phyloP scores from a whole-genome alignment of 2,113 vertebrate species.

The Castor canadensis region DNA sequence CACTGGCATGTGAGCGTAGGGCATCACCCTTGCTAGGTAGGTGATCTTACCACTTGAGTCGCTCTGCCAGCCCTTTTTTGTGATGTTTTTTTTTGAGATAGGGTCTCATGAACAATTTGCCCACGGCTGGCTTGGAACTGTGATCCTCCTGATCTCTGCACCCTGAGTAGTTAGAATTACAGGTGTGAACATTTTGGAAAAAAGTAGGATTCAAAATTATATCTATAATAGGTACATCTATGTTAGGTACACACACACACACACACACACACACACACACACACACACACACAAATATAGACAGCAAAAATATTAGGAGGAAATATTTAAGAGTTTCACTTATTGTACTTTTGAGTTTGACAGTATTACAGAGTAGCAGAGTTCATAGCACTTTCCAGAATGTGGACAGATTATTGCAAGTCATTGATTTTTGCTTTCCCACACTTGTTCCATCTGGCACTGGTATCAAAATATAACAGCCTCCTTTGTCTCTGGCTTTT shows the following conservation, averaged over 20 bases:
- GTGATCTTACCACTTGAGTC: too few relatives aligned
- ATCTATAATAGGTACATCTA: not conserved
- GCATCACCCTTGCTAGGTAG: too few relatives aligned
- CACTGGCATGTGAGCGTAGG: too few relatives aligned
- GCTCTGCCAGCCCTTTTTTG: too few relatives aligned
- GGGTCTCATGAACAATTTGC: too few relatives aligned
- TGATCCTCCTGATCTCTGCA: too few relatives aligned
- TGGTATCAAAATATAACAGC: not conserved
- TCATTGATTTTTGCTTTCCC: not conserved
- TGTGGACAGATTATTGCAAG: not conserved
- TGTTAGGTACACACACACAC: not conserved
- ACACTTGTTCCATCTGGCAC: not conserved
- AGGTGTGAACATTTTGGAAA: not conserved
- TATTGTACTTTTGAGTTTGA: not conserved
- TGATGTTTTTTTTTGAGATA: too few relatives aligned
- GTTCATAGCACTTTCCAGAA: not conserved
- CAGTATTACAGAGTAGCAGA: not conserved
- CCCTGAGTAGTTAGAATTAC: too few relatives aligned
- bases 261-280: not conserved
- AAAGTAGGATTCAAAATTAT: not conserved
- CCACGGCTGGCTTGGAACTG: too few relatives aligned
- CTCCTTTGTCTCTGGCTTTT: not conserved
- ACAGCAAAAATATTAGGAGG: not conserved
- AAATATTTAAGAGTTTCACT: not conserved
- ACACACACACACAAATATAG: not conserved